Evolutionary conservation across 2,113 vertebrate genomes (phyloP).

Genomic region (Peromyscus polionotus): DNA sequence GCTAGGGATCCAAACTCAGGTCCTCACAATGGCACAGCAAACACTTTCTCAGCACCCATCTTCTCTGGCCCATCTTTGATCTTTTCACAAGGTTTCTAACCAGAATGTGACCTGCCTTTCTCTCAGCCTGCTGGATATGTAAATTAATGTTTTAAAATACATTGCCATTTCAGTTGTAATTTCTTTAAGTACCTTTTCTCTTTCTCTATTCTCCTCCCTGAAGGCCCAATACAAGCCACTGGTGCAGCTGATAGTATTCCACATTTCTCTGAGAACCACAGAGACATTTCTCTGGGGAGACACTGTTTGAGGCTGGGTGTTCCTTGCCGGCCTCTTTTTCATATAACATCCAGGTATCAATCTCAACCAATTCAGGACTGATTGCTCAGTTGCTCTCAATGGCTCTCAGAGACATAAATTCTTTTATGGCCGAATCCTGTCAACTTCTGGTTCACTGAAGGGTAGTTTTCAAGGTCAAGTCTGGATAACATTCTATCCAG

Average conservation of each 20-base stretch:
- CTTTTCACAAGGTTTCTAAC: background rate
- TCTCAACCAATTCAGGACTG: background rate
- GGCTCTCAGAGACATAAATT: background rate
- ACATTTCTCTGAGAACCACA: background rate
- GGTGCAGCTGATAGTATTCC: background rate
- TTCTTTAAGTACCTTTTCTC: background rate
- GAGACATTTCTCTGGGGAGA: background rate
- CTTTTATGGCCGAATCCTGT: background rate
- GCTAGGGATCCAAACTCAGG: background rate
- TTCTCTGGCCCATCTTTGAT: background rate
- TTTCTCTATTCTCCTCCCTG: background rate
- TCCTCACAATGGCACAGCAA: background rate
- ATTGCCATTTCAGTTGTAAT: background rate
- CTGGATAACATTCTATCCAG: background rate
- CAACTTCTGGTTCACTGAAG: background rate
- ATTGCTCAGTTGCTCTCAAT: background rate
- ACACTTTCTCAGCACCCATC: background rate
- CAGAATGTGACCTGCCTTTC: background rate
- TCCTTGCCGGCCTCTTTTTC: background rate
- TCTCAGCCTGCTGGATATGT: background rate
- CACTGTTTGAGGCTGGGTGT: background rate
- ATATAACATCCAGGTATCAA: background rate
- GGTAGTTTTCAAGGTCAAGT: background rate
- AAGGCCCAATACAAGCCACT: background rate
- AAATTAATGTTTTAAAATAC: background rate